Base-by-base conservation (phyloP, 1,140 invertebrate genomes). In the Drosophila punjabiensis region DNA sequence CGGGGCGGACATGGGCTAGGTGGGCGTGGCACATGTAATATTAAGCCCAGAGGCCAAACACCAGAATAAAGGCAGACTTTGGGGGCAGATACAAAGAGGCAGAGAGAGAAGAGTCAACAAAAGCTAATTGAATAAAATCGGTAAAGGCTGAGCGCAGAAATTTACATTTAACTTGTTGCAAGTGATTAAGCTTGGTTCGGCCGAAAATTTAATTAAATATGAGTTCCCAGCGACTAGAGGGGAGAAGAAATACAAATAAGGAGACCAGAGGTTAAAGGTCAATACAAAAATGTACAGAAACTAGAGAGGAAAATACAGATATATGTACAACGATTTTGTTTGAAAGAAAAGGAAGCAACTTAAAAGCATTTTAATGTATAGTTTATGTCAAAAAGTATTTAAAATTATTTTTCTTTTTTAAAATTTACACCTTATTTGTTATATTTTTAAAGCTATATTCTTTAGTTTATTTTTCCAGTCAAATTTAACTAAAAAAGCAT, bases 81-180 rank as follows among this genome's bases (percentile, higher is more conserved):
- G 35, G 14, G 18, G 8, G n/a, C 13, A 24, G 24, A 24, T 24
- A 24, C 24, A 24, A 24, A 24, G 24, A 24, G 8, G n/a, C 13
- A 18, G 9, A 32, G 14, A 32, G 18, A 28, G 10, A 30, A 32
- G 20, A 60, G 64, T 35, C 43, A 56, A 24, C 59, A 62, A 68
- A 56, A 48, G 78, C 59, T 81, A 81, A 81, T 81, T 81, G 78
- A 81, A 81, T 81, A 81, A 81, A 81, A 69, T 55, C 52, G 32
- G 43, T 28, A 41, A 74, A 48, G 47, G 56, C 58, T 74, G 47
- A 33, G 47, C 24, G 56, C 30, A 55, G 47, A 80, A 68, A 60
- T 52, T 50, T 43, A 53, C 64, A 68, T 67, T 75, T 75, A 75
- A 81, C 77, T 68, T 80, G 77, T 75, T 75, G 61, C 77, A 64